Percentiles rank a stretch among this genome's conserved stretches.
Evolutionary conservation across 2,888 invertebrate genomes (phyloP).

Genomic region (Ditylenchus weischeri): DNA sequence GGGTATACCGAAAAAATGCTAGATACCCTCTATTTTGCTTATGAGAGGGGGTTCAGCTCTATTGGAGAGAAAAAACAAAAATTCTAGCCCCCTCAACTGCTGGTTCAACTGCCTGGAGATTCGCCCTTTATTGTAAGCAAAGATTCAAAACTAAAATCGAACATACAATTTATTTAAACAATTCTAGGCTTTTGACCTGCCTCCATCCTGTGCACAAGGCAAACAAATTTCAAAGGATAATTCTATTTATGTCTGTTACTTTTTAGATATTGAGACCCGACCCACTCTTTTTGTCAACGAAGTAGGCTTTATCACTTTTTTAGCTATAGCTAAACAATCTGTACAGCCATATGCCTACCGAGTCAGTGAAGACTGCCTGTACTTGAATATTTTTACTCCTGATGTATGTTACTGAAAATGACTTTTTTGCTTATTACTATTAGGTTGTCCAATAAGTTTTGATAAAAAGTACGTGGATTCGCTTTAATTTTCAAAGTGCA

Average conservation of each 20-base stretch:
- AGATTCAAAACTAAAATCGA: too few species aligned
- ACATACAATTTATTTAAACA: too few species aligned
- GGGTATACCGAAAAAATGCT: too few species aligned
- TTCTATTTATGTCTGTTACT: too few species aligned
- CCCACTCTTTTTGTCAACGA: slow-evolving; percentile 43
- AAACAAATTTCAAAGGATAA: too few species aligned
- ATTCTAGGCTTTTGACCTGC: slow-evolving; percentile 40
- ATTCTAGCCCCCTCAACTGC: slow-evolving; percentile 49
- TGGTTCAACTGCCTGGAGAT: slow-evolving; percentile 49
- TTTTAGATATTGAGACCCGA: slow-evolving; percentile 40
- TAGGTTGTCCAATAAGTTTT: too few species aligned
- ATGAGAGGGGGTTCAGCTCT: too few species aligned
- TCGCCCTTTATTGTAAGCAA: slow-evolving; percentile 33
- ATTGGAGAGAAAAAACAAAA: not conserved
- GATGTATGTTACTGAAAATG: slow-evolving; percentile 60
- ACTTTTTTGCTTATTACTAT: too few species aligned
- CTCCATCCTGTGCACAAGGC: slow-evolving; percentile 50
- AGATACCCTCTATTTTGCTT: too few species aligned
- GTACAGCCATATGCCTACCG: slow-evolving; percentile 64
- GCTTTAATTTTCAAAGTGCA: too few species aligned
- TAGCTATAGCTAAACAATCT: not conserved
- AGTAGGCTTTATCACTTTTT: slow-evolving; percentile 4
- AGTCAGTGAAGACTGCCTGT: slow-evolving; percentile 90
- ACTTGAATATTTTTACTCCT: slow-evolving; percentile 85
- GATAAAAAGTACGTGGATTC: too few species aligned